Evolutionary conservation across 2,797 vertebrate species (phyloP), one percentile per base, ranked within the genome.

Genomic region (Bradypodion ventrale): DNA sequence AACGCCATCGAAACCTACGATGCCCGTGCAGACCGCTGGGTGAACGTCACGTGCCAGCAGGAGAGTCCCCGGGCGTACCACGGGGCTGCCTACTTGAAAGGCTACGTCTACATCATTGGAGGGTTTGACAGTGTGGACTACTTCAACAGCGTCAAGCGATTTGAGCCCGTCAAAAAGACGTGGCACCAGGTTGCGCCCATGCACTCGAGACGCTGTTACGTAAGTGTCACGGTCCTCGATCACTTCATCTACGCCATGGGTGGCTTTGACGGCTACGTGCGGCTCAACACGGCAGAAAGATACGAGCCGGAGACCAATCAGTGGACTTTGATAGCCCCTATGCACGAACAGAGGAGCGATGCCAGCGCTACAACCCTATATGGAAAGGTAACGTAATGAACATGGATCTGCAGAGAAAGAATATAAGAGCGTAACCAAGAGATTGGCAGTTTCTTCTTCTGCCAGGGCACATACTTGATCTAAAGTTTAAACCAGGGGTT

Each of bases 171-270:
- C 5, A 95, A 92, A 35, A 95, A 85, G 70, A 95, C 87, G 0
- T 98, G 97, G 97, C 93, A 97, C 10, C 95, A 98, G 86, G 96
- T 95, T 5, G 95, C 96, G 0, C 96, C 97, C 10, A 98, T 98
- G 97, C 89, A 97, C 89, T 93, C 59, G 0, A 91, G 94, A 5
- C 96, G 97, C 62, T 96, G 97, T 93, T 97, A 97, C 0, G 94
- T 98, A 40, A 98, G 97, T 0, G 96, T 97, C 9, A 87, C 96
- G 0, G 93, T 96, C 16, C 92, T 98, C 60, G 87, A 96, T 1
- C 92, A 95, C 13, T 94, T 88, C 83, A 96, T 98, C 86, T 98
- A 97, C 0, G 97, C 97, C 85, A 94, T 98, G 92, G 98, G 98
- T 29, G 97, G 97, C 15, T 96, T 91, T 15, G 94, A 98, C 0